Base-by-base conservation (phyloP, 2,797 vertebrate genomes). In the Cheirogaleus major region DNA sequence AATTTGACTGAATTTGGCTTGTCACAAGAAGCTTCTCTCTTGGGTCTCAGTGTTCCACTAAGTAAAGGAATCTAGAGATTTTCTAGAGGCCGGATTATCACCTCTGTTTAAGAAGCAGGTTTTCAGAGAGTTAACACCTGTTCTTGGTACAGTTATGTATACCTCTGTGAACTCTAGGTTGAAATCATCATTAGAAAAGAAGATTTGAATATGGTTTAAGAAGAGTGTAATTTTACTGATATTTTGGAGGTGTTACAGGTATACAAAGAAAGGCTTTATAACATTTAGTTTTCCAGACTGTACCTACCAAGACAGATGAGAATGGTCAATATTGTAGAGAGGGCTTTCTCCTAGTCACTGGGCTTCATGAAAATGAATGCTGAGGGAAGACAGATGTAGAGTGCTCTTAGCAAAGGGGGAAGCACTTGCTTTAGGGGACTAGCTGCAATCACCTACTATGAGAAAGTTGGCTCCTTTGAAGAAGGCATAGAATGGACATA, bases 91-190 rank as follows among this genome's bases (percentile, higher is more conserved):
- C 70, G 52, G 45, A 65, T 90, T 83, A 69, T 72, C 15, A 10
- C 20, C 38, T 83, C 18, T 90, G 76, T 93, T 94, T 80, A 94
- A 78, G 75, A 95, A 87, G 82, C 17, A 59, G 55, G 87, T 81
- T 89, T 78, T 86, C 35, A 82, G 76, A 63, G 35, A 86, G 65
- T 94, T 88, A 69, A 78, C 18, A 75, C 17, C 69, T 86, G 93
- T 85, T 57, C 43, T 93, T 75, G 70, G 48, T 79, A 83, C 20
- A 81, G 17, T 70, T 94, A n/a, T 15, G n/a, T 76, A 18, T 61
- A 45, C 57, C 30, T 89, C 88, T 82, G 5, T 67, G n/a, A 91
- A 67, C 50, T 89, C 70, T 75, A 70, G 82, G 63, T 94, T 91
- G 52, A 89, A 0, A 57, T 79, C 25, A 65, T 91, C 18, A 41